Base-by-base conservation (phyloP, 2,113 vertebrate species). In the Podocnemis expansa region DNA sequence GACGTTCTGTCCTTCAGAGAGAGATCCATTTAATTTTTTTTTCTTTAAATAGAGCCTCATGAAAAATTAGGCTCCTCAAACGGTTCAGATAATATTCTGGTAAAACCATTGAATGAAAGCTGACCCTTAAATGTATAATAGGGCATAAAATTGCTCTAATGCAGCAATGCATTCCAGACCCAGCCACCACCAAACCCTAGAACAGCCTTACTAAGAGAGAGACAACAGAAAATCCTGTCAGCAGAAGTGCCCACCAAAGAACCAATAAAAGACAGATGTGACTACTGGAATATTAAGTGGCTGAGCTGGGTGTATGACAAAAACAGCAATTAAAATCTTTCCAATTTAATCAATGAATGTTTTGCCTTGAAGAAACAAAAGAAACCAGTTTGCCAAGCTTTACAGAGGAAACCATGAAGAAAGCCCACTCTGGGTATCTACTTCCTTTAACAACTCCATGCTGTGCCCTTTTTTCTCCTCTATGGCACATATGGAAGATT, bases 261-360 rank as follows among this genome's bases (percentile, higher is more conserved):
- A 91, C 91, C 82, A 94, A 84, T 92, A 81, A 93, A 95, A 96
- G 41, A 43, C 75, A 87, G 84, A 90, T 93, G 87, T 94, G 93
- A 47, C 90, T 96, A 83, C 96, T 95, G 93, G 92, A 88, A 97
- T 97, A 97, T 97, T 78, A 96, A 96, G 93, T 97, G 94, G 89
- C 91, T 63, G 41, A 94, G 81, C 43, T n/a, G 80, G 52, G 63
- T 89, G 91, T 84, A 78, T 76, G 84, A 97, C 78, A 97, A 91
- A 96, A 96, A 95, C 94, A 78, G 84, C 92, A 97, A 97, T 96
- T 97, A 97, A 95, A 85, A 67, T 82, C 51, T 78, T 17, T 11
- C 60, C 11, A 89, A 96, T 97, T 91, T 49, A 96, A 97, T 96
- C 94, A 96, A 95, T 54, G 41, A 79, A 81, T 94, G 43, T 93